A percentile compares a stretch with the other conserved stretches of the same genome.
Evolutionary conservation across 2,797 vertebrate genomes (phyloP).

Genomic region (Eupleurogrammus muticus): DNA sequence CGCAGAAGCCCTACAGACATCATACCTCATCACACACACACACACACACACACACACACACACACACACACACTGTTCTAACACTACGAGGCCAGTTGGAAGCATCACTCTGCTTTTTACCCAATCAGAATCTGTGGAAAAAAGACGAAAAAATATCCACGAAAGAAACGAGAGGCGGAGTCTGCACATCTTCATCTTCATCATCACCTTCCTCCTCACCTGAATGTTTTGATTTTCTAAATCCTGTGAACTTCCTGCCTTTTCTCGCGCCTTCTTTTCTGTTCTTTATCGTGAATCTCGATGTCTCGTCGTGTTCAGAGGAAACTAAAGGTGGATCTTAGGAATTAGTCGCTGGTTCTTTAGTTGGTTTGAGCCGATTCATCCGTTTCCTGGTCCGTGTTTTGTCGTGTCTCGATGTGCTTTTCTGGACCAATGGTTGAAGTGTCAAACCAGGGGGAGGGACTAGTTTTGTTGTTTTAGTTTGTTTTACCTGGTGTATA

Average conservation of each 20-base stretch:
- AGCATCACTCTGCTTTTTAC: constrained; percentile 5
- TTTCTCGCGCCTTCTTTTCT: constrained; percentile 18
- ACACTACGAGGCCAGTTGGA: constrained; percentile 54
- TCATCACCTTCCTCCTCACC: neutral
- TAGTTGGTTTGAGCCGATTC: constrained; percentile 49
- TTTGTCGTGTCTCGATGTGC: constrained; percentile 43
- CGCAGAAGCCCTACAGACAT: constrained; percentile 20
- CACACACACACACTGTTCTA: neutral
- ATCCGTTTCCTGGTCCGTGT: constrained; percentile 43
- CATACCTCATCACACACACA: constrained; percentile 49
- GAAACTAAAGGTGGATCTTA: constrained; percentile 31
- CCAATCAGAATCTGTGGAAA: constrained; percentile 26
- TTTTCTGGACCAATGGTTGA: constrained; percentile 75
- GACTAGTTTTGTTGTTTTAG: constrained; percentile 1
- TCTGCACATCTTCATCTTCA: constrained; percentile 9
- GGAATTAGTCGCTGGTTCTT: constrained; percentile 37
- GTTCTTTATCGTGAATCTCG: constrained; percentile 66
- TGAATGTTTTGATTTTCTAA: constrained; percentile 6
- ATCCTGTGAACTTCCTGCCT: constrained; percentile 44
- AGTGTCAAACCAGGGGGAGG: constrained; percentile 12
- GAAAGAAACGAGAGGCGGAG: constrained; percentile 13
- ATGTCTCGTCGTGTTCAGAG: constrained; percentile 52
- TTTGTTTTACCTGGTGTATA: constrained; percentile 38
- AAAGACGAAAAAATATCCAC: neutral
- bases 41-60: neutral